Evolutionary conservation across 2,888 invertebrate genomes (phyloP).

Genomic region (Drosophila stalkeri): DNA sequence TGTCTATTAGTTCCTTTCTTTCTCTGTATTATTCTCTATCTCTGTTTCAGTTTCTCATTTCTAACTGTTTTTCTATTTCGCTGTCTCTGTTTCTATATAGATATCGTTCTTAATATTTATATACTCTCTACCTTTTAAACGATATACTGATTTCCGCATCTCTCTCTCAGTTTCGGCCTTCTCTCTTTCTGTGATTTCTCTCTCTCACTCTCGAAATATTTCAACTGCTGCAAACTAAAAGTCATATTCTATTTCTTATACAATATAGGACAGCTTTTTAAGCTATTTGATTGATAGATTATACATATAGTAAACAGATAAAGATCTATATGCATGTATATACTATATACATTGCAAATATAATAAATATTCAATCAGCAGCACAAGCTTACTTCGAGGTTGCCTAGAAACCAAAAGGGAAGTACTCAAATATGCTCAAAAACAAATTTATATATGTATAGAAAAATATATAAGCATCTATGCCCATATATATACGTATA

Average conservation of each 20-base stretch:
- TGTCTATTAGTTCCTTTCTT: not conserved
- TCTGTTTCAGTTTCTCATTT: not conserved
- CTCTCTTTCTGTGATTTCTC: too few relatives aligned
- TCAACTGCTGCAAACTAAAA: too few relatives aligned
- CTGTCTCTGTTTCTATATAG: not conserved
- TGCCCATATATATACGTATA: not conserved
- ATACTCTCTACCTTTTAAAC: too few relatives aligned
- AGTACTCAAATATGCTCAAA: not conserved
- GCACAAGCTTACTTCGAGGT: not conserved
- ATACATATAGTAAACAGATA: not conserved
- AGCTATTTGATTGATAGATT: not conserved
- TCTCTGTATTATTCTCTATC: not conserved
- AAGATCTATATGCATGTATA: not conserved
- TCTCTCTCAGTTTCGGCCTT: too few relatives aligned
- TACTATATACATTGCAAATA: not conserved
- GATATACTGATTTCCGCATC: too few relatives aligned
- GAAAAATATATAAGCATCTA: not conserved
- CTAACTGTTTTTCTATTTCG: not conserved
- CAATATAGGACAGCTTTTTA: not conserved
- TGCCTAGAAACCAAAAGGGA: too few relatives aligned
- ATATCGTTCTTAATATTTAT: too few relatives aligned
- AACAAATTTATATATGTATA: not conserved
- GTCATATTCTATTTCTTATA: too few relatives aligned
- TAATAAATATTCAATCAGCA: not conserved
- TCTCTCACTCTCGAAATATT: not conserved